Conservation (phyloP, 1,140 invertebrate species). For the Drosophila rufa region DNA sequence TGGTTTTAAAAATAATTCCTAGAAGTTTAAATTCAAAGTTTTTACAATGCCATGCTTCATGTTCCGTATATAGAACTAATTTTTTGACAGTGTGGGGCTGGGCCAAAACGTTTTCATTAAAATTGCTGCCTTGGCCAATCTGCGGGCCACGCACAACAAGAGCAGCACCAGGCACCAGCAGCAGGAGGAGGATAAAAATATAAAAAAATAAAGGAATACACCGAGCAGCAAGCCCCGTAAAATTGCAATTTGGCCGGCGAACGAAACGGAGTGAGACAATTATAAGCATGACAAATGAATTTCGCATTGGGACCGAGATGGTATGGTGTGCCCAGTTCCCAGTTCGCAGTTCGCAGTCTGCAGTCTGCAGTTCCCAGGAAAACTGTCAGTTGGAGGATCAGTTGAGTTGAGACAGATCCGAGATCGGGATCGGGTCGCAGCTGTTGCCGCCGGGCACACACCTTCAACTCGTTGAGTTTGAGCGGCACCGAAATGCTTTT, state of each 20-base stretch:
- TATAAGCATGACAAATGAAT: constrained; percentile 84
- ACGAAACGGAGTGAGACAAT: constrained; percentile 74
- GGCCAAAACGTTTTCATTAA: constrained; percentile 80
- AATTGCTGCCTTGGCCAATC: constrained; percentile 70
- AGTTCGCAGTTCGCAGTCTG: not conserved
- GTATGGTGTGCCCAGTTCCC: constrained; percentile 15
- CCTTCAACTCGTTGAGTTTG: constrained; percentile 54
- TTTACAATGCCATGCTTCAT: no score
- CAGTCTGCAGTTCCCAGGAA: constrained; percentile 42
- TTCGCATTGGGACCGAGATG: constrained; percentile 66
- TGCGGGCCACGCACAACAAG: constrained; percentile 50
- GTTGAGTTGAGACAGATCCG: constrained; percentile 36
- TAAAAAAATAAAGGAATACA: constrained; percentile 24
- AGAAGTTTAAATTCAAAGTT: no score
- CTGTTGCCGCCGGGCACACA: constrained; percentile 70
- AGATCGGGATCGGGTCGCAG: constrained; percentile 52
- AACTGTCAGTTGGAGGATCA: constrained; percentile 71
- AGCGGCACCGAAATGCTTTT: constrained; percentile 21
- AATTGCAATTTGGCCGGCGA: constrained; percentile 69
- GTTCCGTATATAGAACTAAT: no score
- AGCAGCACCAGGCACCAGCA: constrained; percentile 21
- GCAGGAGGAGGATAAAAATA: constrained; percentile 13
- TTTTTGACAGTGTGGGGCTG: constrained; percentile 42
- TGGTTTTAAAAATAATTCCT: no score
- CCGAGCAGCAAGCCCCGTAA: constrained; percentile 36